Base-by-base conservation (phyloP, 2,888 invertebrate species). In the Microctonus hyperodae region DNA sequence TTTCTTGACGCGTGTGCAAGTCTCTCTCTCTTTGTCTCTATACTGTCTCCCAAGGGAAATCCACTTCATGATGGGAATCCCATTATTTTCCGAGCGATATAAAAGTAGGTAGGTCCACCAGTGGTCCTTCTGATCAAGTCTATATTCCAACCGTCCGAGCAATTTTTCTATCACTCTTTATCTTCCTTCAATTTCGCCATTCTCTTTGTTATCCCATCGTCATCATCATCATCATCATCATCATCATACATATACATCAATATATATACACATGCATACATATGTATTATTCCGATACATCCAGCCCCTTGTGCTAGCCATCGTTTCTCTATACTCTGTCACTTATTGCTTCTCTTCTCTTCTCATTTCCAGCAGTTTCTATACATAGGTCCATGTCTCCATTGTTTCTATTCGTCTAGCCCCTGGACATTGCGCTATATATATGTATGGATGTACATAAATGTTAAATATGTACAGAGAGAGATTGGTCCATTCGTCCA, bases 51-150 rank as follows among this genome's bases (percentile, higher is more conserved):
- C 83, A 67, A 74, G 83, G 83, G 83, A 83, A 83, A 83, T 83
- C 82, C 83, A 83, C 83, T 83, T 83, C 82, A 83, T 83, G 82
- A 83, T 83, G 83, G 83, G 83, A 83, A 83, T 83, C 83, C 83
- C 83, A 83, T 83, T 83, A 83, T 83, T 75, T 75, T 73, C 57
- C 63, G 71, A 74, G 70, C 72, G 72, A 75, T 75, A 75, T 75
- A 75, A 73, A 75, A 73, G 74, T 78, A 76, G 76, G 76, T 78
- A 78, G 76, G 76, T 78, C 16, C 44, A 20, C 74, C 71, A 73
- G 72, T 76, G 75, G 68, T 74, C 68, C 75, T 71, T 73, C 73
- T 74, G 71, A 72, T 72, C 59, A 70, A 72, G 64, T 71, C 72
- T 72, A 74, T 74, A 73, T 64, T n/a, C 69, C 66, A 62, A 63